Percentiles rank a stretch among this genome's conserved stretches.
These are phyloP conservation scores for Scotopteryx bipunctaria DNA, from an alignment of 2,888 invertebrate genomes.

Conservation along the genomic window DNA sequence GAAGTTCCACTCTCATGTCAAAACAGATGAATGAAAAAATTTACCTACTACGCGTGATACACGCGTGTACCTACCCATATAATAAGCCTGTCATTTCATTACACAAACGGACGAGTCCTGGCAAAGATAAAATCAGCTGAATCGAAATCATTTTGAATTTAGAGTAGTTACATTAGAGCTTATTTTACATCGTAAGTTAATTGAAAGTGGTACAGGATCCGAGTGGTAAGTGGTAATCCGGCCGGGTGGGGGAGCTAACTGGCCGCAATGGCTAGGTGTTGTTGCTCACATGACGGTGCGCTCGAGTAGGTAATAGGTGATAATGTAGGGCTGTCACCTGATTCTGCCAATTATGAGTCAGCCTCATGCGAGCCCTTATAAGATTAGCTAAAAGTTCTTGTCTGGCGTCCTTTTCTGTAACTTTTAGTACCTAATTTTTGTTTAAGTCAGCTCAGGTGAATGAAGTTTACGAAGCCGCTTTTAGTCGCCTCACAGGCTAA, in stretches of 20 bases:
- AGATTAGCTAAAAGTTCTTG: background rate
- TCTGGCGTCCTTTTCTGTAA: no score
- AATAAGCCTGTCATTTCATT: background rate
- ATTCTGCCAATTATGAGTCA: background rate
- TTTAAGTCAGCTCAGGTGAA: no score
- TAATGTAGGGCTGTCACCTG: slow-evolving; percentile 45
- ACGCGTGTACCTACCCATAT: no score
- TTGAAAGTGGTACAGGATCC: slow-evolving; percentile 7
- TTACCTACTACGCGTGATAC: no score
- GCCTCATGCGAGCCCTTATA: background rate
- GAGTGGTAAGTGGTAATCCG: slow-evolving; percentile 67
- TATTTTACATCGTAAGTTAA: background rate
- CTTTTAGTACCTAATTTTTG: no score
- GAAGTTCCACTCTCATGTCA: slow-evolving; percentile 1
- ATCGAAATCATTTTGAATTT: background rate
- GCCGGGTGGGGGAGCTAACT: slow-evolving; percentile 57
- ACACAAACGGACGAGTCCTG: background rate
- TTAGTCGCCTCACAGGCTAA: no score
- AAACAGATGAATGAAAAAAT: background rate
- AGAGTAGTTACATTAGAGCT: background rate
- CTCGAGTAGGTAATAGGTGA: slow-evolving; percentile 63
- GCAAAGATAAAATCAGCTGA: background rate
- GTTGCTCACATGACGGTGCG: slow-evolving; percentile 47
- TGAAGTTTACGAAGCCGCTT: no score
- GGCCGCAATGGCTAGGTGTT: slow-evolving; percentile 48